Conservation (phyloP, 1,140 invertebrate species). For the Drosophila auraria region DNA sequence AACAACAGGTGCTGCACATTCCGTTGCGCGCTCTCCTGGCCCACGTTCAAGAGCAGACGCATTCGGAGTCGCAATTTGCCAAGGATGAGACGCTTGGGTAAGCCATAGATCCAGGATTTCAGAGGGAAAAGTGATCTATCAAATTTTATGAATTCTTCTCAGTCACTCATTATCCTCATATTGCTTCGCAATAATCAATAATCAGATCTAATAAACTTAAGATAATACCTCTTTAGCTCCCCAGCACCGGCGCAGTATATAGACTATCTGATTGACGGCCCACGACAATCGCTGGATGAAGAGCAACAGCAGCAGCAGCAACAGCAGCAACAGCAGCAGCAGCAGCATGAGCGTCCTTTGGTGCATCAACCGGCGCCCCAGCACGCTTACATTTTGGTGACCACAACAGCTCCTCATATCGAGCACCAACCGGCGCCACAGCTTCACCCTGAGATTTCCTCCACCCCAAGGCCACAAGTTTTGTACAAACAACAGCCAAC, state of each 20-base stretch:
- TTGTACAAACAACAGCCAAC: constrained; percentile 69
- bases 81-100: constrained; percentile 51
- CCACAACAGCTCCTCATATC: constrained; percentile 62
- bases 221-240: constrained; percentile 26
- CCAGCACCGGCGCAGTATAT: constrained; percentile 66
- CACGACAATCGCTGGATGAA: constrained; percentile 74
- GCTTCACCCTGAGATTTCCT: constrained; percentile 43
- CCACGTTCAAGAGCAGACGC: constrained; percentile 56
- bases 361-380: constrained; percentile 40
- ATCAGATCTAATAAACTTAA: not conserved
- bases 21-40: constrained; percentile 64
- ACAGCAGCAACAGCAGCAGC: constrained; percentile 5
- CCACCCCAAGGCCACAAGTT: constrained; percentile 47
- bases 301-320: constrained; percentile 47
- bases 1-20: constrained; percentile 76
- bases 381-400: constrained; percentile 71
- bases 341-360: constrained; percentile 23
- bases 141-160: not conserved
- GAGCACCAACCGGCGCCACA: constrained; percentile 50
- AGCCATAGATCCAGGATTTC: not conserved
- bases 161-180: not conserved
- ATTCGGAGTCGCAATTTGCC: constrained; percentile 25
- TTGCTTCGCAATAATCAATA: too few species aligned
- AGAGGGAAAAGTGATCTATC: not conserved
- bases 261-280: constrained; percentile 77